These are phyloP conservation scores for Cephus runcator DNA, from an alignment of 2,888 invertebrate genomes.

Conservation along the genomic window DNA sequence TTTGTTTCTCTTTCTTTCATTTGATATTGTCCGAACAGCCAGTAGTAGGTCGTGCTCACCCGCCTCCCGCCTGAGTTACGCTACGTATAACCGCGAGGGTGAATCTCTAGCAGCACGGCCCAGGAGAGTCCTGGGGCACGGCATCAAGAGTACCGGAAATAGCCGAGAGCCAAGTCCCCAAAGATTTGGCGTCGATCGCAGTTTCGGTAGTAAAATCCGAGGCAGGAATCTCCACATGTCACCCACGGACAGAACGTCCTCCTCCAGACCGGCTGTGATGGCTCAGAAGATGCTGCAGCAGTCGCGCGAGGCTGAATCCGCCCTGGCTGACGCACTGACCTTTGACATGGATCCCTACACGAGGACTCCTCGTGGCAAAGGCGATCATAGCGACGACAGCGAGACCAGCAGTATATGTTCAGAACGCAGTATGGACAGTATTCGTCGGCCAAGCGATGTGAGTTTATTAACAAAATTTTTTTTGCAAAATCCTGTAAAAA, in stretches of 20 bases:
- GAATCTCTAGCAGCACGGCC: conserved; percentile 68
- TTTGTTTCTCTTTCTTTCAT: background rate
- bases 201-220: conserved; percentile 56
- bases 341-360: conserved; percentile 59
- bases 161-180: conserved; percentile 67
- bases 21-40: conserved; percentile 69
- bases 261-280: conserved; percentile 71
- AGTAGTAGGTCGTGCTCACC: conserved; percentile 95
- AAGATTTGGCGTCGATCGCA: conserved; percentile 58
- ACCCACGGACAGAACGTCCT: conserved; percentile 69
- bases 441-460: conserved; percentile 82
- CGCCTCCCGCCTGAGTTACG: conserved; percentile 83
- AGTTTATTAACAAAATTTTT: conserved; percentile 60
- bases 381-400: conserved; percentile 86
- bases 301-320: conserved; percentile 87
- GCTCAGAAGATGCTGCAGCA: conserved; percentile 87
- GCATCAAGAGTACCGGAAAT: conserved; percentile 58
- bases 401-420: conserved; percentile 97
- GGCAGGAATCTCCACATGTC: conserved; percentile 59
- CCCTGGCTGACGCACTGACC: conserved; percentile 78
- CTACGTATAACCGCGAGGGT: conserved; percentile 72
- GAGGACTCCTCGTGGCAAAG: conserved; percentile 56
- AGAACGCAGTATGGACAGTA: conserved; percentile 87
- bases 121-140: conserved; percentile 73
- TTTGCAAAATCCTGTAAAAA: background rate